These are phyloP conservation scores for Diogma glabrata DNA, from an alignment of 2,888 invertebrate genomes.

Conservation along the genomic window DNA sequence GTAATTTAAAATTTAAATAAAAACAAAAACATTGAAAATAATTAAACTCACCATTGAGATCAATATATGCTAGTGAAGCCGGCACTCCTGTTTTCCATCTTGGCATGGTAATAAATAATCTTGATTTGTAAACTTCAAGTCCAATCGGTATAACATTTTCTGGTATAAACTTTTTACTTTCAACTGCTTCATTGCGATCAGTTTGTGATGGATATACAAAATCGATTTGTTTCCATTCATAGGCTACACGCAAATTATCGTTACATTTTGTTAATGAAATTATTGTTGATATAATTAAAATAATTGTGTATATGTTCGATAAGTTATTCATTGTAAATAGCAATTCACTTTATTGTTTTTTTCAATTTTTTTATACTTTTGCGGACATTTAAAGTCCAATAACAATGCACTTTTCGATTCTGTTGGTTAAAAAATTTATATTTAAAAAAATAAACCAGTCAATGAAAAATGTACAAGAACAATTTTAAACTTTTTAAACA, in stretches of 20 bases:
- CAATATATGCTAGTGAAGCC: slow-evolving; percentile 60
- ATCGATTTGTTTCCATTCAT: slow-evolving; percentile 63
- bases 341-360: too few relatives aligned
- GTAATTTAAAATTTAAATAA: too few relatives aligned
- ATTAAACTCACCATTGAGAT: slow-evolving; percentile 63
- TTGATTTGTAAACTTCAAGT: slow-evolving; percentile 54
- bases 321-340: too few relatives aligned
- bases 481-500: too few relatives aligned
- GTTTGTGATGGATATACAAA: slow-evolving; percentile 49
- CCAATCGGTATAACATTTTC: slow-evolving; percentile 65
- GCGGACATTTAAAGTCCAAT: too few relatives aligned
- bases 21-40: too few relatives aligned
- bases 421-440: too few relatives aligned
- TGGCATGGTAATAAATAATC: slow-evolving; percentile 61
- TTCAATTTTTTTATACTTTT: too few relatives aligned
- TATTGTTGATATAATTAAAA: background rate
- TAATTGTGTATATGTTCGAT: too few relatives aligned
- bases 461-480: too few relatives aligned
- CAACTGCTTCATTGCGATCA: slow-evolving; percentile 46
- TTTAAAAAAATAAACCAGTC: too few relatives aligned
- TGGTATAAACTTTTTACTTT: slow-evolving; percentile 48
- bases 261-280: slow-evolving; percentile 30
- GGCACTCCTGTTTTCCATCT: slow-evolving; percentile 66
- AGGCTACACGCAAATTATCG: slow-evolving; percentile 56
- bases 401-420: too few relatives aligned